phyloP scores from a whole-genome alignment of 2,797 vertebrate species.

The Sebastes jordani region DNA sequence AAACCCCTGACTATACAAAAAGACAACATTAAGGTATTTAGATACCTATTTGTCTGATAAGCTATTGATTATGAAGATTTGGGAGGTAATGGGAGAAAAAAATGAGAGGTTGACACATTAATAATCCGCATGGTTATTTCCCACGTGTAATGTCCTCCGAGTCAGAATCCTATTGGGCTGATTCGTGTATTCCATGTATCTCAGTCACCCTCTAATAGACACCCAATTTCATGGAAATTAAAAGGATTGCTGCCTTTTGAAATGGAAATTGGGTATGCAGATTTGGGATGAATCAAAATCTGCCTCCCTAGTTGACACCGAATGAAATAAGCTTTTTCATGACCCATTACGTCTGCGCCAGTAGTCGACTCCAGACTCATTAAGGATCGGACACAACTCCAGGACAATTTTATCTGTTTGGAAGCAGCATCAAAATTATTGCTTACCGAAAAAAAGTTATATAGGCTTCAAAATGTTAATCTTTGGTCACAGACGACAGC shows the following conservation, averaged over 20 bases:
- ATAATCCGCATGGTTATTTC: slow-evolving; percentile 53
- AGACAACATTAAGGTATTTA: slow-evolving; percentile 11
- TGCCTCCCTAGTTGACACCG: slow-evolving; percentile 66
- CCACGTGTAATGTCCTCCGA: slow-evolving; percentile 40
- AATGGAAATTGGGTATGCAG: slow-evolving; percentile 78
- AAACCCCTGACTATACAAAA: neutral
- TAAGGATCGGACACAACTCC: slow-evolving; percentile 53
- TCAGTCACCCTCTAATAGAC: slow-evolving; percentile 64
- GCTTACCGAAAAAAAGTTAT: slow-evolving; percentile 50
- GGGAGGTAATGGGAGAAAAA: slow-evolving; percentile 3
- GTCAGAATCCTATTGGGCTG: slow-evolving; percentile 40
- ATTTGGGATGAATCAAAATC: slow-evolving; percentile 76
- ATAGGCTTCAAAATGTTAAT: slow-evolving; percentile 29
- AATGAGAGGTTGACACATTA: slow-evolving; percentile 3
- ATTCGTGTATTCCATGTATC: slow-evolving; percentile 52
- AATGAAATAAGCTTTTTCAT: slow-evolving; percentile 70
- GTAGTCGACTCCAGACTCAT: slow-evolving; percentile 67
- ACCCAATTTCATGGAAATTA: slow-evolving; percentile 81
- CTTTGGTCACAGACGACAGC: slow-evolving; percentile 49
- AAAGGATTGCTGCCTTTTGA: slow-evolving; percentile 76
- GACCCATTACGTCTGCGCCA: slow-evolving; percentile 58
- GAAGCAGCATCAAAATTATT: slow-evolving; percentile 18
- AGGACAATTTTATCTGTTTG: slow-evolving; percentile 34
- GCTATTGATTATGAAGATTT: slow-evolving; percentile 13
- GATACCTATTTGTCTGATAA: slow-evolving; percentile 21